Percentiles rank a stretch among this genome's conserved stretches.
Evolutionary conservation across 1,140 invertebrate species (phyloP).

Genomic region (Leptinotarsa lineolata): DNA sequence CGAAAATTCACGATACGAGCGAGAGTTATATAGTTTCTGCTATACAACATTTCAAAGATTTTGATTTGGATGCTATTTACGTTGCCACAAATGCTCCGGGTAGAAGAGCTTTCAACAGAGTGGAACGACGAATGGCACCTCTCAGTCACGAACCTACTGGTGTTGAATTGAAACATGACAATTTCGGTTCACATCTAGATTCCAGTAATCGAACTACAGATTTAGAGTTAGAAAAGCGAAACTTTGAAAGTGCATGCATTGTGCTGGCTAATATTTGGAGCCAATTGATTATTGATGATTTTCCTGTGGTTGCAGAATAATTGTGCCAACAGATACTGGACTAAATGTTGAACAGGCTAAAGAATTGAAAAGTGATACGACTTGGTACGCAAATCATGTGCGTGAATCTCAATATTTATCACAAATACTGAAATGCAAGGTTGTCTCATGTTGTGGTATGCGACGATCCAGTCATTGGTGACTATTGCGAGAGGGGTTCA

Average conservation of each 20-base stretch:
- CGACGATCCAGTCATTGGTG: no score
- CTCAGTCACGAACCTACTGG: conserved; percentile 20
- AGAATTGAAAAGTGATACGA: conserved; percentile 11
- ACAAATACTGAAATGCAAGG: background rate
- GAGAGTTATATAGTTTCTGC: background rate
- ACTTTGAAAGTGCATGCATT: conserved; percentile 20
- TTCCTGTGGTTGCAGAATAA: conserved; percentile 18
- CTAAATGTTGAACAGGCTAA: background rate
- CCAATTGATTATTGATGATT: conserved; percentile 17
- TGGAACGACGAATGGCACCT: conserved; percentile 30
- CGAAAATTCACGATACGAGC: no score
- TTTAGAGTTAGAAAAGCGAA: conserved; percentile 3
- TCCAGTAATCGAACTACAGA: background rate
- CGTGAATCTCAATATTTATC: conserved; percentile 21
- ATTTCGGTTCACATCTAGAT: conserved; percentile 8
- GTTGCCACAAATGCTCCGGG: conserved; percentile 27
- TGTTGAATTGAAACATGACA: conserved; percentile 2
- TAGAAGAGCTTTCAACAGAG: conserved; percentile 24
- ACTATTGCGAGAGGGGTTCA: no score
- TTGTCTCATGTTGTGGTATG: background rate
- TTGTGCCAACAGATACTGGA: conserved; percentile 12
- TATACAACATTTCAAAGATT: conserved; percentile 25
- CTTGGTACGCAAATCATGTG: conserved; percentile 25
- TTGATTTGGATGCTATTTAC: conserved; percentile 30
- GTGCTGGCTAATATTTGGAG: conserved; percentile 27